These are phyloP conservation scores for Ivindomyrus marchei DNA, from an alignment of 2,113 vertebrate genomes.

Conservation along the genomic window DNA sequence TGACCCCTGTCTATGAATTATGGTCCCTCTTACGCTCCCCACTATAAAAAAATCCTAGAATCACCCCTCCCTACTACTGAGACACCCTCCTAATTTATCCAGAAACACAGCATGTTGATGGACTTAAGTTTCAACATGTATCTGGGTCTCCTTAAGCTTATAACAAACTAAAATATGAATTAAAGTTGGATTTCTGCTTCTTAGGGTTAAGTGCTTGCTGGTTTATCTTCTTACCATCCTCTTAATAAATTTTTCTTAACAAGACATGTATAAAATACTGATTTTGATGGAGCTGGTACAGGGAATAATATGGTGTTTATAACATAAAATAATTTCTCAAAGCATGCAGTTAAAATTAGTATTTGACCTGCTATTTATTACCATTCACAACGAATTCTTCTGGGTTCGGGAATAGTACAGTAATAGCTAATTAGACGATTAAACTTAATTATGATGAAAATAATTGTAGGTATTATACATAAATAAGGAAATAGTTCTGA, in stretches of 20 bases:
- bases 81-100: not conserved
- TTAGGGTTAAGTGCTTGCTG: not conserved
- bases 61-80: not conserved
- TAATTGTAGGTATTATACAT: not conserved
- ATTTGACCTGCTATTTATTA: not conserved
- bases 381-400: not conserved
- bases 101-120: not conserved
- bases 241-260: not conserved
- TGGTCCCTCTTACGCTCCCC: not conserved
- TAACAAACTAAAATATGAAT: not conserved
- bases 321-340: not conserved
- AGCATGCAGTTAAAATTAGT: not conserved
- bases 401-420: not conserved
- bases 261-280: not conserved
- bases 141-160: not conserved
- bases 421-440: not conserved
- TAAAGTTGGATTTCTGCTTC: not conserved
- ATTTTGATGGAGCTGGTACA: not conserved
- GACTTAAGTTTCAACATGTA: not conserved
- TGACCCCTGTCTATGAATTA: not conserved
- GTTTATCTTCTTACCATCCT: not conserved
- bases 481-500: not conserved
- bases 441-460: conserved; percentile 8
- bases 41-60: not conserved
- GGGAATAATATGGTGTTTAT: not conserved